phyloP scores from a whole-genome alignment of 2,888 invertebrate species.

The Julus scanicus region DNA sequence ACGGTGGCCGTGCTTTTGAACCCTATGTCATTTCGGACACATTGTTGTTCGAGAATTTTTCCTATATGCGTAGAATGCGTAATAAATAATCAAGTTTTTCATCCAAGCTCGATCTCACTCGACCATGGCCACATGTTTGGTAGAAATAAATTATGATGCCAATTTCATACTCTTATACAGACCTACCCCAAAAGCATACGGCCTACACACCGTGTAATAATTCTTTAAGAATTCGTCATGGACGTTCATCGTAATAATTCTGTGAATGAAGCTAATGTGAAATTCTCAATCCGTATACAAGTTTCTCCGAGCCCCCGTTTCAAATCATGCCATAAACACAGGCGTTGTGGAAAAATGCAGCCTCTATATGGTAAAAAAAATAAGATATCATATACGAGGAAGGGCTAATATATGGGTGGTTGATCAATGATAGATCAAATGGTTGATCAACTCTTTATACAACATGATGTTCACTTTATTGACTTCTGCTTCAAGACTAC shows the following conservation, averaged over 20 bases:
- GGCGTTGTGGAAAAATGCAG: too few species aligned
- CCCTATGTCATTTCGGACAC: constrained; percentile 4
- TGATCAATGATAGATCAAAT: too few species aligned
- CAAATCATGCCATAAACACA: too few species aligned
- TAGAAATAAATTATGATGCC: constrained; percentile 18
- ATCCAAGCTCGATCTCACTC: constrained; percentile 10
- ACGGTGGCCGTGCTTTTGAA: background rate
- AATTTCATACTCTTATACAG: background rate
- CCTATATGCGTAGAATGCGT: constrained; percentile 4
- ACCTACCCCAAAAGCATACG: background rate
- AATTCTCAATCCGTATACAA: background rate
- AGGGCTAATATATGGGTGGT: too few species aligned
- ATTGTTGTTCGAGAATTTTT: constrained; percentile 30
- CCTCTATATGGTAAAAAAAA: too few species aligned
- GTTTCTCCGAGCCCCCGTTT: background rate
- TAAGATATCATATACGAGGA: too few species aligned
- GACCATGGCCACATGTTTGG: background rate
- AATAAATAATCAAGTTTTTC: constrained; percentile 31
- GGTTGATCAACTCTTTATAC: too few species aligned
- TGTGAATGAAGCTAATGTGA: background rate
- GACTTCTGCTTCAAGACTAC: too few species aligned
- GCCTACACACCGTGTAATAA: background rate
- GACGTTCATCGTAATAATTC: constrained; percentile 5
- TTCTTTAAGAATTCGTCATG: background rate
- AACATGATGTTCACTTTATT: too few species aligned